These are phyloP conservation scores for Cephalopachus bancanus DNA, from an alignment of 2,797 vertebrate genomes.

Conservation along the genomic window DNA sequence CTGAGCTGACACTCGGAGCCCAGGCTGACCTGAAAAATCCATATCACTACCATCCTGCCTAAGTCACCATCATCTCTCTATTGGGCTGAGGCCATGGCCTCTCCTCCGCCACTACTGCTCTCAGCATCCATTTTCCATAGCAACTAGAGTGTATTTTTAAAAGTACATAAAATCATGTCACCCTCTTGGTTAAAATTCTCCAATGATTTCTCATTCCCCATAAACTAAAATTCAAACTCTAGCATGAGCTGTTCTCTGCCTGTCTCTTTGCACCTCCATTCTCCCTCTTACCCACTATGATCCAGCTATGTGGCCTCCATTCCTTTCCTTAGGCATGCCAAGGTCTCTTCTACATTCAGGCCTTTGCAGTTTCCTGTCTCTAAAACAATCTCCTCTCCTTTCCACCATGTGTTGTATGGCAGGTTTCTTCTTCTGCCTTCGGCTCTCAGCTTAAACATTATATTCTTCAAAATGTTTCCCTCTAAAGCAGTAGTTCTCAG, in stretches of 20 bases:
- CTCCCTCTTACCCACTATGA: neutral
- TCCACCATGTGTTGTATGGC: neutral
- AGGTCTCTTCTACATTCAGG: neutral
- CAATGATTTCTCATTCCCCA: neutral
- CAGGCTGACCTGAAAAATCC: no score
- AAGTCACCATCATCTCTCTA: neutral
- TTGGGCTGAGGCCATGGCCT: neutral
- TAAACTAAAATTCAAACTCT: neutral
- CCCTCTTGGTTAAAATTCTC: neutral
- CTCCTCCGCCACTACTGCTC: neutral
- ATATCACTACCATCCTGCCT: neutral
- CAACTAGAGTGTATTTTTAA: neutral
- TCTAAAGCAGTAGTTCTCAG: neutral
- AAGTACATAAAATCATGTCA: neutral
- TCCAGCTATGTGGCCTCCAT: neutral
- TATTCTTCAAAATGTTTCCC: neutral
- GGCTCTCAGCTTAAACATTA: neutral
- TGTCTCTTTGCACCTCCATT: neutral
- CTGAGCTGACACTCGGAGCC: no score
- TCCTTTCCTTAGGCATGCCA: neutral
- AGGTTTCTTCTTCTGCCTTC: neutral
- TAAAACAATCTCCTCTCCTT: neutral
- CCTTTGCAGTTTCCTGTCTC: neutral
- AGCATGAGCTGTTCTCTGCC: neutral
- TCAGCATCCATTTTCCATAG: neutral